Evolutionary conservation across 2,797 vertebrate species (phyloP).

Genomic region (Nannoperca australis): DNA sequence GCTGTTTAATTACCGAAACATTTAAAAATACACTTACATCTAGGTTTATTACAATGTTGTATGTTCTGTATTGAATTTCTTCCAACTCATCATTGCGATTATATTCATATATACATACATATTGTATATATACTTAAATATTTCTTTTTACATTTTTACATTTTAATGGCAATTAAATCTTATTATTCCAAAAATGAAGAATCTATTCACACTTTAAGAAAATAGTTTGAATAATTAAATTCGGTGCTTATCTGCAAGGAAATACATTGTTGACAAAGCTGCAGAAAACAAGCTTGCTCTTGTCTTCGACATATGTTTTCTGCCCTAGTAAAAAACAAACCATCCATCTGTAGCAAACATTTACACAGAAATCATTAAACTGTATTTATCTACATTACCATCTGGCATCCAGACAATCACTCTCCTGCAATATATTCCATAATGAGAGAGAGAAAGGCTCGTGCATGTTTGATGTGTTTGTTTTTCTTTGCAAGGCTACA

Average conservation of each 20-base stretch:
- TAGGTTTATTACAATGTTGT: not conserved
- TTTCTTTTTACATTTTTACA: not conserved
- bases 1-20: no score
- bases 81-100: not conserved
- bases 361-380: not conserved
- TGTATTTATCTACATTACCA: not conserved
- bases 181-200: not conserved
- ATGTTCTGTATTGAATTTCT: not conserved
- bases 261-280: not conserved
- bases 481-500: not conserved
- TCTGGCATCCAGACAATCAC: not conserved
- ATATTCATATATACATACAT: no score
- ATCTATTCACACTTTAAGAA: not conserved
- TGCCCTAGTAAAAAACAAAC: not conserved
- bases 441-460: not conserved
- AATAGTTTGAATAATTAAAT: not conserved
- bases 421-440: not conserved
- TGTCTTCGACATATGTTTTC: not conserved
- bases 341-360: not conserved
- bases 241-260: not conserved
- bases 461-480: conserved; percentile 17
- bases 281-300: not conserved
- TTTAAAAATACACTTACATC: no score
- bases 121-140: no score
- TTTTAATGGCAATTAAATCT: not conserved